Base-by-base conservation (phyloP, 2,888 invertebrate genomes). In the Tachina grossa region DNA sequence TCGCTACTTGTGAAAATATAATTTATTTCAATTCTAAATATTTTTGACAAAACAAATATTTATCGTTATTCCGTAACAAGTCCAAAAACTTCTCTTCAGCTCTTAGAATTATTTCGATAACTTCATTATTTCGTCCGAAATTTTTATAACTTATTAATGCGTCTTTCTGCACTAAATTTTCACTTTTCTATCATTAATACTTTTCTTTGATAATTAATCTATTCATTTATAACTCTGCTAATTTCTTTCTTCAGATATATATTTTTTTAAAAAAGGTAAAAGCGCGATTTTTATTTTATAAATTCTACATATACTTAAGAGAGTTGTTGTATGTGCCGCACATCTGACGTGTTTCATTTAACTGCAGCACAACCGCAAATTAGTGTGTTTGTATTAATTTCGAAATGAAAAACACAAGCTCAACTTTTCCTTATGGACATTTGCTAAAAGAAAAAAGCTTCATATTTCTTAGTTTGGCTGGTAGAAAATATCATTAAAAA, bases 241-340 rank as follows among this genome's bases (percentile, higher is more conserved):
- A 19, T 10, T 41, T 51, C 6, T 13, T 22, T 71, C 22, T 31
- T 31, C 31, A 31, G 31, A 31, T 31, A 31, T 31, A 31, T 31
- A 2, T 41, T 41, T 61, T n/a, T 61, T 0, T 47, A n/a, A n/a
- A n/a, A n/a, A 55, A 53, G 41, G n/a, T 69, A 69, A n/a, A 61
- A 39, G 6, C 68, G 76, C 5, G 41, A 16, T 59, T 72, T 61
- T 76, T 43, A 39, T 66, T 49, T 41, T 9, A 10, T 16, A 49
- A 77, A 59, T 47, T 13, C 47, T 79, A 63, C 69, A 79, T 71
- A 77, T 77, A 72, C 45, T 69, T 55, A 77, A n/a, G 69, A 45
- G 74, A 85, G 75, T 78, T 74, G 31, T 31, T 31, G 31, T 31
- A 31, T 6, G 31, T 31, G 72, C 69, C 78, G 74, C 74, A 82